Conservation (phyloP, 2,888 invertebrate genomes). For the Ecliptopera silaceata region DNA sequence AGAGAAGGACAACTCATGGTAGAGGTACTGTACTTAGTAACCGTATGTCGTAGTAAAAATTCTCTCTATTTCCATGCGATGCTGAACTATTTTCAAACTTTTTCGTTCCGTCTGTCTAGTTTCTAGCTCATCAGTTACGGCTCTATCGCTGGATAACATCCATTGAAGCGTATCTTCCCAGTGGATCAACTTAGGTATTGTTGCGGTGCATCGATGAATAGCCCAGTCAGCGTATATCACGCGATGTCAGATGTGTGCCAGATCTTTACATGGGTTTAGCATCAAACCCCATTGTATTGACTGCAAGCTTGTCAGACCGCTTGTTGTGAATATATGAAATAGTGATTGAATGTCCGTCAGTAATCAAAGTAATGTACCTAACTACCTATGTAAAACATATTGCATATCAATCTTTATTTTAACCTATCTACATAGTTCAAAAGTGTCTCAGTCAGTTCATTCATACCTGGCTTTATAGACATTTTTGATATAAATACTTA, state of each 20-base stretch:
- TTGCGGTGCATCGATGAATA: constrained; percentile 29
- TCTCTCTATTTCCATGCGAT: no score
- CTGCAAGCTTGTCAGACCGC: constrained; percentile 30
- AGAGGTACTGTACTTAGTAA: no score
- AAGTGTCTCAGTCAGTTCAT: no score
- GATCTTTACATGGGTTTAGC: constrained; percentile 34
- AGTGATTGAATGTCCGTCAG: constrained; percentile 8
- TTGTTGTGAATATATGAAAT: constrained; percentile 25
- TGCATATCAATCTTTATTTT: background rate
- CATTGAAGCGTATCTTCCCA: constrained; percentile 25
- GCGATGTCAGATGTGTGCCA: constrained; percentile 31
- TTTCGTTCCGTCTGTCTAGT: constrained; percentile 4
- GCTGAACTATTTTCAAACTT: background rate
- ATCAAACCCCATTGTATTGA: constrained; percentile 30
- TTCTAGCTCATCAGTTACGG: constrained; percentile 21
- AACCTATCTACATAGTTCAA: no score
- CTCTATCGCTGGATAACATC: constrained; percentile 17
- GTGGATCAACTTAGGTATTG: constrained; percentile 33
- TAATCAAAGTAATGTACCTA: constrained; percentile 11
- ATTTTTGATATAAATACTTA: no score
- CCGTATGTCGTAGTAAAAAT: no score
- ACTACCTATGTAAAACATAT: background rate
- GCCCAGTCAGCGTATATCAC: constrained; percentile 32
- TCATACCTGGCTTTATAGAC: no score
- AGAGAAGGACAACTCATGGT: no score